Evolutionary conservation across 2,797 vertebrate species (phyloP).

Genomic region (Coracias cyanogaster): DNA sequence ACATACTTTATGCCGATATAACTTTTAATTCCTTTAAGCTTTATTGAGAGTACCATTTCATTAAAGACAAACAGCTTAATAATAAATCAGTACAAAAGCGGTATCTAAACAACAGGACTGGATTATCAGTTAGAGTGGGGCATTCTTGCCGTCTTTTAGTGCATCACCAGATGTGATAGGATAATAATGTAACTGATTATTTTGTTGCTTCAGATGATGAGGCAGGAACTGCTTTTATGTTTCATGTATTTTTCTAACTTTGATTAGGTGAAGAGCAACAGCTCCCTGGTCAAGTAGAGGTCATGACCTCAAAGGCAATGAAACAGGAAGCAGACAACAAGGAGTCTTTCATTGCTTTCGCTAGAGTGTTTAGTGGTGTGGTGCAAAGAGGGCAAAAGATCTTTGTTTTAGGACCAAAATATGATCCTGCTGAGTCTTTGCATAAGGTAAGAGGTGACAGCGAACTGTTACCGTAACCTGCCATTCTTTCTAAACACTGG

Average conservation of each 20-base stretch:
- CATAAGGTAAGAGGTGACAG: conserved; percentile 80
- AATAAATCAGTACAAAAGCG: not conserved
- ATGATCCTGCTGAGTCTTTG: conserved; percentile 87
- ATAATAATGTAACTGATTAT: not conserved
- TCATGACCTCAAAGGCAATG: conserved; percentile 33
- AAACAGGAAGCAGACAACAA: conserved; percentile 75
- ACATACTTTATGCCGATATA: not conserved
- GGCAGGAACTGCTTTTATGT: not conserved
- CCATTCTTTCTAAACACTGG: not conserved
- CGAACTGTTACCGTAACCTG: not conserved
- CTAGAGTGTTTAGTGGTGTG: conserved; percentile 92
- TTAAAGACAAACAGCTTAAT: not conserved
- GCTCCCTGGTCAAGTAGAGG: conserved; percentile 60
- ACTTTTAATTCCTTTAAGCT: not conserved
- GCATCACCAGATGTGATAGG: rapidly evolving
- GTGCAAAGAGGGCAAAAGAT: conserved; percentile 86
- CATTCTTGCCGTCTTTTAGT: not conserved
- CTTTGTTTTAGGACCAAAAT: conserved; percentile 95
- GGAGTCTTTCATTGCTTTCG: conserved; percentile 92
- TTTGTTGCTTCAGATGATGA: not conserved
- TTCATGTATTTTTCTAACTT: not conserved
- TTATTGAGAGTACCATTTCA: not conserved
- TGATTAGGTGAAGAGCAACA: conserved; percentile 73
- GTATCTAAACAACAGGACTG: not conserved
- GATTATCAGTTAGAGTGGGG: not conserved